Percentiles rank a stretch among this genome's conserved stretches.
Evolutionary conservation across 2,797 vertebrate genomes (phyloP).

Genomic region (Enteromius mattozi): DNA sequence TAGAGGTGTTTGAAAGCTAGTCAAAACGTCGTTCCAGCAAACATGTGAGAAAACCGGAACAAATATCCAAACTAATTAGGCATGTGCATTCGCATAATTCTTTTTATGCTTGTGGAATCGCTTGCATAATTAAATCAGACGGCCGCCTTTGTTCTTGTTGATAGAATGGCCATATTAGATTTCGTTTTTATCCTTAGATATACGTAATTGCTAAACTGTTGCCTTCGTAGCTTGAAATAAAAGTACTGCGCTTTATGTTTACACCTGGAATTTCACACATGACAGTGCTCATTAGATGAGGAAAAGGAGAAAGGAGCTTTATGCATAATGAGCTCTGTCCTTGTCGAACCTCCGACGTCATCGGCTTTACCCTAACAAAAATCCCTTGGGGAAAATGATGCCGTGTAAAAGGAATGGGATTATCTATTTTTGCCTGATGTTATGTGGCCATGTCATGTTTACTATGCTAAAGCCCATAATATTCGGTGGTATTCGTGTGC

Average conservation of each 20-base stretch:
- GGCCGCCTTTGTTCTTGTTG: not conserved
- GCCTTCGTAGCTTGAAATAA: conserved; percentile 1
- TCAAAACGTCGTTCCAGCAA: conserved; percentile 12
- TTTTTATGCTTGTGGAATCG: conserved; percentile 23
- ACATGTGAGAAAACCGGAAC: not conserved
- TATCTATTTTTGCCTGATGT: conserved; percentile 41
- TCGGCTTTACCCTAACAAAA: conserved; percentile 34
- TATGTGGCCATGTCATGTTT: conserved; percentile 24
- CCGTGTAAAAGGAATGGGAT: conserved; percentile 32
- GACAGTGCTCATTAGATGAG: conserved; percentile 32
- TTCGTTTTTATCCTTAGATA: not conserved
- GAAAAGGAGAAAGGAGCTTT: conserved; percentile 21
- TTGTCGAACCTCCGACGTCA: conserved; percentile 23
- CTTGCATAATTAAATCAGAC: conserved; percentile 32
- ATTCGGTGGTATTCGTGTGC: conserved; percentile 23
- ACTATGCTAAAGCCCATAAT: conserved; percentile 2
- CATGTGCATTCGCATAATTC: conserved; percentile 9
- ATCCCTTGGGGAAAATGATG: conserved; percentile 14
- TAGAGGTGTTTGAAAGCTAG: conserved; percentile 25
- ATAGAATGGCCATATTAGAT: not conserved
- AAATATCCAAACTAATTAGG: conserved; percentile 4
- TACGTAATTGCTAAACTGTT: conserved; percentile 13
- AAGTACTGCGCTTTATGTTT: conserved; percentile 28
- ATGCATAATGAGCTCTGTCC: conserved; percentile 44
- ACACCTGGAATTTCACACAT: conserved; percentile 37